A percentile compares a stretch with the other conserved stretches of the same genome.
These are phyloP conservation scores for Eutrigla gurnardus DNA, from an alignment of 2,797 vertebrate species.

Conservation along the genomic window DNA sequence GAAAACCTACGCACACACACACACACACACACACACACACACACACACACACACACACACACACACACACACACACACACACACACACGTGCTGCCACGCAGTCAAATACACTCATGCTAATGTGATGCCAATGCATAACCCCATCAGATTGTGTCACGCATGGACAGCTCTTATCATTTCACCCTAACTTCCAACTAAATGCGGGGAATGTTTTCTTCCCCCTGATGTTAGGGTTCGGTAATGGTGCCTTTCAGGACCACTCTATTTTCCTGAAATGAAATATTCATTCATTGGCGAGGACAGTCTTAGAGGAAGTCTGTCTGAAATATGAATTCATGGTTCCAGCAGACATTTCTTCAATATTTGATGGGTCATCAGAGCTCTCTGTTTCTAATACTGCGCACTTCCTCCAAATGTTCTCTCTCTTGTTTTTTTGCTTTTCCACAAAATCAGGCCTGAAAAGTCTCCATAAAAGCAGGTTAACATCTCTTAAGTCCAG, in stretches of 20 bases:
- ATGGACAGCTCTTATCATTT: conserved; percentile 77
- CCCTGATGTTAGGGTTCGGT: conserved; percentile 77
- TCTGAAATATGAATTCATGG: conserved; percentile 81
- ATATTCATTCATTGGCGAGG: conserved; percentile 82
- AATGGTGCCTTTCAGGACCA: conserved; percentile 81
- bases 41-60: conserved; percentile 29
- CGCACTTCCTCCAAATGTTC: conserved; percentile 60
- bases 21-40: conserved; percentile 23
- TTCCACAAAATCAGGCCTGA: conserved; percentile 38
- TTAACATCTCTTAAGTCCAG: conserved; percentile 71
- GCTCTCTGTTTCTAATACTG: conserved; percentile 75
- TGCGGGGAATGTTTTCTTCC: conserved; percentile 73
- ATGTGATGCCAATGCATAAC: conserved; percentile 79
- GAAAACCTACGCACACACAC: conserved; percentile 35
- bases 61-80: conserved; percentile 11
- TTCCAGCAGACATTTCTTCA: conserved; percentile 84
- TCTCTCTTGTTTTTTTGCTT: conserved; percentile 55
- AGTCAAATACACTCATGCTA: conserved; percentile 69
- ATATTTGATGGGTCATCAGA: conserved; percentile 85
- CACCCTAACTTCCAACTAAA: conserved; percentile 76
- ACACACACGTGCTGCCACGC: conserved; percentile 14
- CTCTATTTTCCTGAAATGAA: conserved; percentile 82
- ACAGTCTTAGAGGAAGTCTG: conserved; percentile 79
- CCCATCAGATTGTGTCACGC: conserved; percentile 78
- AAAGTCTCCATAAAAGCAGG: conserved; percentile 63